A percentile compares a stretch with the other conserved stretches of the same genome.
Evolutionary conservation across 30 jellyfish, hydroid and myxozoan genomes (phyloP).

Genomic region (Pseudorhiza aurosa): DNA sequence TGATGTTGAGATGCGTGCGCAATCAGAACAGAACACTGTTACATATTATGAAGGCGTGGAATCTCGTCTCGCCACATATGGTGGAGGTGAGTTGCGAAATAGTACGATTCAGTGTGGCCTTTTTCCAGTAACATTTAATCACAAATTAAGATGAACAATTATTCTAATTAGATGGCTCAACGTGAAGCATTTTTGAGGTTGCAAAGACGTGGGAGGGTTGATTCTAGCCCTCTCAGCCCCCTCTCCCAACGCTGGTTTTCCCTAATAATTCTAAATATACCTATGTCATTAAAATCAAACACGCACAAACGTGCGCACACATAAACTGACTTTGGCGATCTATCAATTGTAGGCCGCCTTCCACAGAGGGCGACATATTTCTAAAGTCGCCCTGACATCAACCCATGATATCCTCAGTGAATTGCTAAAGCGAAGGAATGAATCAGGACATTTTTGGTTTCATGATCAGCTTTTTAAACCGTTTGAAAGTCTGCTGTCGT

Average conservation of each 20-base stretch:
- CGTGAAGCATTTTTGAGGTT: no score
- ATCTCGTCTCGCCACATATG: slow-evolving; percentile 79
- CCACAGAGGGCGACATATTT: slow-evolving; percentile 89
- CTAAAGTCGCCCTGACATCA: slow-evolving; percentile 96
- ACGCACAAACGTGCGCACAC: no score
- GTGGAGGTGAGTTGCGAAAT: slow-evolving; percentile 82
- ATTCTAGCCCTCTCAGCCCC: no score
- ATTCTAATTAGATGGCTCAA: no score
- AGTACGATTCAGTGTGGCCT: no score
- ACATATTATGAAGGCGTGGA: slow-evolving; percentile 95
- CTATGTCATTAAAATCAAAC: no score
- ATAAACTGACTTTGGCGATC: no score
- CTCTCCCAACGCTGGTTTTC: no score
- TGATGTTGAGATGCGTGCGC: slow-evolving; percentile 94
- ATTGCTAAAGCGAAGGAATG: slow-evolving; percentile 82
- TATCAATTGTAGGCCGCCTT: slow-evolving; percentile 74
- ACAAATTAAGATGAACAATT: no score
- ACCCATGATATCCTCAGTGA: slow-evolving; percentile 96
- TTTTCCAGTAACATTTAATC: no score
- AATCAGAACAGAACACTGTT: slow-evolving; percentile 79
- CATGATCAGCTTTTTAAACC: slow-evolving; percentile 92
- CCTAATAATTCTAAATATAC: no score
- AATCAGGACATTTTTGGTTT: slow-evolving; percentile 95
- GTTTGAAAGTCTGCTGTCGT: slow-evolving; percentile 79
- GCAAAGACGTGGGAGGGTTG: no score